Base-by-base conservation (phyloP, 2,113 vertebrate species). In the Dicrurus megarhynchus region DNA sequence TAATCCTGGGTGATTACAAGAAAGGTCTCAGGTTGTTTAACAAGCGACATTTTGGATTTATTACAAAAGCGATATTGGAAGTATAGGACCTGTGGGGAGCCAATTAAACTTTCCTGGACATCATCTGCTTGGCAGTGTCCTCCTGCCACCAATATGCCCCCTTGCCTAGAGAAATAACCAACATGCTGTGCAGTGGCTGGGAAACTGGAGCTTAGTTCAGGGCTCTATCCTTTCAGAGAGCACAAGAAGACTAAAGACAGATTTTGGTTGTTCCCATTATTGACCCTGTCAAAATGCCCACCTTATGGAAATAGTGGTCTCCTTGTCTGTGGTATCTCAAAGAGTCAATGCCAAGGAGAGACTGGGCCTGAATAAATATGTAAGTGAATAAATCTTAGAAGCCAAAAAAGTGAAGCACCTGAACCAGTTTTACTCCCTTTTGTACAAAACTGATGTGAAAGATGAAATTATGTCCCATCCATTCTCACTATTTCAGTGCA, bases 1-100 rank as follows among this genome's bases (percentile, higher is more conserved):
- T 94, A 95, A 95, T 97, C 94, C 79, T 80, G 56, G 60, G 55
- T 96, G 93, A 97, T 97, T 97, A 94, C 78, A 93, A 73, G 50
- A 95, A 88, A 94, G 93, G 95, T 97, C 95, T 96, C 0, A 0
- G 70, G 90, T 97, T 95, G 94, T 96, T 96, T 94, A 93, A 94
- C 74, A 88, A 94, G 57, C 68, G 73, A 90, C 4, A 1, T 85
- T 94, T 97, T 85, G 56, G 76, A 97, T 96, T 96, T 97, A 91
- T 95, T 88, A 73, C 83, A 64, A 91, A 89, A 91, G 41, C 1
- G 0, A 53, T 95, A 84, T 80, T 81, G 67, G 85, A 91, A 80
- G 30, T 78, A 47, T 67, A 63, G 91, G 93, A 96, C 73, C 79
- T 94, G 67, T 87, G 74, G 93, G 94, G 84, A 95, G 59, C 84